Base-by-base conservation (phyloP, 30 jellyfish, hydroid and myxozoan species). In the Pseudorhiza aurosa region DNA sequence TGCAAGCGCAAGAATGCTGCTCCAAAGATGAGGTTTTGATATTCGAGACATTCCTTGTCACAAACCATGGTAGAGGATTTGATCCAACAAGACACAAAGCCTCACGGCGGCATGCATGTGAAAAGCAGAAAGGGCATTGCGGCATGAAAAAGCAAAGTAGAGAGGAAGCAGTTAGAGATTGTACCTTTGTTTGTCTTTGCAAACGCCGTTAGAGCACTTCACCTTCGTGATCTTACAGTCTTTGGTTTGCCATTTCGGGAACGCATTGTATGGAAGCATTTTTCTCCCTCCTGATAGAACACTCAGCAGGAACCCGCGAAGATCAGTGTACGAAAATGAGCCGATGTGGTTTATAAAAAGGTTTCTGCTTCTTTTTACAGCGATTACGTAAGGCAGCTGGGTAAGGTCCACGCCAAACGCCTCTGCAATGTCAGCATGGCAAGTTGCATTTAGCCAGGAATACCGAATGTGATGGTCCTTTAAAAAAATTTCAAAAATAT, bases 401-500 rank as follows among this genome's bases (percentile, higher is more conserved):
- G 83, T 75, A 46, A 49, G 8, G 36, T 74, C 81, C 11, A 85
- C 74, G 42, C 65, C 87, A 58, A 85, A 85, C 2, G 80, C 79
- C 19, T 85, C 85, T 10, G 87, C 96, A 45, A 71, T 32, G 82
- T 57, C 37, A 4, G 39, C 45, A 59, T 85, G 90, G 64, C 96
- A 85, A 7, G 96, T 42, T 2, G 87, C 75, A 53, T 85, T 85
- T 19, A 85, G 14, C 96, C 96, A 85, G 47, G 85, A 74, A 59
- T 85, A 85, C 36, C 96, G 96, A 19, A 85, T 75, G 70, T 85
- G 90, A 19, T 74, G 88, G 43, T 70, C 83, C 96, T 85, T n/a
- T 4, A 72, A 53, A 51, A 7, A 69, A 22, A 67, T 31, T 37
- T 33, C 14, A 0, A 19, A 35, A 9, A 56, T 0, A 26, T 5